Evolutionary conservation across 2,888 invertebrate species (phyloP), one percentile per base, ranked within the genome.

Genomic region (Congeria kusceri): DNA sequence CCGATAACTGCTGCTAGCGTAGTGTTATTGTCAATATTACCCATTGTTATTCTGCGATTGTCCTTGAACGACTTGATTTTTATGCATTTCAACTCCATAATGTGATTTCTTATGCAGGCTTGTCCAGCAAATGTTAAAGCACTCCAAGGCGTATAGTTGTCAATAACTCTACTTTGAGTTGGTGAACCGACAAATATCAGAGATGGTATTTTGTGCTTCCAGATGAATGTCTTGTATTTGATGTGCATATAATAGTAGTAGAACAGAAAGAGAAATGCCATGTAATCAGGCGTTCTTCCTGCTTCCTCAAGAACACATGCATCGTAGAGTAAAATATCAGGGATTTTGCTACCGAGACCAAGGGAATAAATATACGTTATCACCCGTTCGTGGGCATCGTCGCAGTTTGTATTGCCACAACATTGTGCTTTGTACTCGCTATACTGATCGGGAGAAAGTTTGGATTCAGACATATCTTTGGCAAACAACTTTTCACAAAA

Each of bases 261-360:
- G 49, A 65, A 49, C 32, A 65, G 27, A 56, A 53, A 65, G 13
- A 65, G 32, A 56, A 53, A 65, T 29, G 65, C 68, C 46, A 68
- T 20, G 46, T 68, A 68, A 47, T 68, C 68, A 20, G 68, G 44
- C 2, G 58, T 58, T 5, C 68, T 57, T 39, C 68, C 68, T 11
- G 68, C 68, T n/a, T 68, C 58, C 20, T 68, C 68, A 27, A 65
- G 53, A 27, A 65, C 65, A 23, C 53, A 65, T 23, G 65, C 56
- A 32, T 65, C 65, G 56, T 65, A 65, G 15, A 65, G 29, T 23
- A 65, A n/a, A 49, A 65, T 65, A 15, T 15, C 32, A 9, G 65
- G 65, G 13, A 65, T 27, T 53, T 65, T 49, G 29, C 25, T 65
- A 29, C 29, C 25, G 32, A 53, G 32, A 27, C 65, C 65, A 1